Base-by-base conservation (phyloP, 2,113 vertebrate species). In the Crotalus helleri region DNA sequence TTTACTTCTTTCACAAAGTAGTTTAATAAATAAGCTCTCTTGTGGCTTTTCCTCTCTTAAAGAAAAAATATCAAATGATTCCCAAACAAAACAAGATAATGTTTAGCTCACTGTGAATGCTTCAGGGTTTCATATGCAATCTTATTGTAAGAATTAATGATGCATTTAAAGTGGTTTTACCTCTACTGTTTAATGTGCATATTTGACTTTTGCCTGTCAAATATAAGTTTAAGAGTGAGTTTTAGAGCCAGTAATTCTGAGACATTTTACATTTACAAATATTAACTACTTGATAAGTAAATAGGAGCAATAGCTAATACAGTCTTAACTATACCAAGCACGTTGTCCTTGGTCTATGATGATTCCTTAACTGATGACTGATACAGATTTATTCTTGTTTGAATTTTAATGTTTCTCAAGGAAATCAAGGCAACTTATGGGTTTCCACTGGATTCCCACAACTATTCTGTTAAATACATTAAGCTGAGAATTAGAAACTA, bases 1-100 rank as follows among this genome's bases (percentile, higher is more conserved):
- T 61, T 58, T 93, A 87, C 90, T 39, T 1, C 1, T 2, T 81
- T 69, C 26, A 90, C 0, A 24, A 81, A 88, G 46, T 94, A 61
- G 95, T 91, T 96, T 95, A 95, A 95, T 94, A 97, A 97, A 95
- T 89, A 0, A 0, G 92, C 95, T 90, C 64, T 90, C 44, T 94
- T 26, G 53, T 92, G 88, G 74, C 85, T 95, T 74, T 92, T 92
- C 93, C 92, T 95, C 26, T 93, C 90, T 93, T 74, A 13, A 15
- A 94, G 94, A 96, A 88, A 96, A 97, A 95, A 90, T n/a, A 95
- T 9, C 21, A 94, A 61, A 15, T 39, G 89, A 55, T 49, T 93
- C 81, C 87, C 88, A 94, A 96, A 89, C 19, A 12, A 55, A 58
- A 94, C 94, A 92, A 93, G 64, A 95, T 90, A 92, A 64, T 85